Conservation (phyloP, 1,140 invertebrate genomes). For the Zelostemma sp. region DNA sequence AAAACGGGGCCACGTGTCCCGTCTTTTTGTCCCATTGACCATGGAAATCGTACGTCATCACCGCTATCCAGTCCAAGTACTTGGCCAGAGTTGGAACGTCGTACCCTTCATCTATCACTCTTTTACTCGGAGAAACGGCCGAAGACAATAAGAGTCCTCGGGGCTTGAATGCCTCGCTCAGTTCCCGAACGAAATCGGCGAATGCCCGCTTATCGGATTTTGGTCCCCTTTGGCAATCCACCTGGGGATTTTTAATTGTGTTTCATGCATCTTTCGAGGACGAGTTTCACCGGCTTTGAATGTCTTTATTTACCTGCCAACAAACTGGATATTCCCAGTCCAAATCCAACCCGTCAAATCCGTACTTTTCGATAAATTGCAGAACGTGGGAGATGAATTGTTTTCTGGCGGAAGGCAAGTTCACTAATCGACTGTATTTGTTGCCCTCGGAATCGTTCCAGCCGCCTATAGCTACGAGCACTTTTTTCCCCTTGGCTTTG, state of each 20-base stretch:
- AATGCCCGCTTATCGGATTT: slow-evolving; percentile 83
- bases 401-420: slow-evolving; percentile 64
- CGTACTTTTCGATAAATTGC: slow-evolving; percentile 72
- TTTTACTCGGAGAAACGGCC: slow-evolving; percentile 87
- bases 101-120: slow-evolving; percentile 82
- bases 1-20: slow-evolving; percentile 88
- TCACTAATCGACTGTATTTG: slow-evolving; percentile 75
- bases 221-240: slow-evolving; percentile 83
- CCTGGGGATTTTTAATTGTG: slow-evolving; percentile 61
- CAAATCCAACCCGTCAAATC: slow-evolving; percentile 75
- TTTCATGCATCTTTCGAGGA: background rate
- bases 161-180: slow-evolving; percentile 79
- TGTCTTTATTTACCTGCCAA: slow-evolving; percentile 73
- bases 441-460: slow-evolving; percentile 77
- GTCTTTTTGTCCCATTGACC: slow-evolving; percentile 93
- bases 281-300: no score
- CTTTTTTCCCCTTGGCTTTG: slow-evolving; percentile 72
- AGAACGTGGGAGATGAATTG: slow-evolving; percentile 72
- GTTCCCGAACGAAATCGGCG: slow-evolving; percentile 77
- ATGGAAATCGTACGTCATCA: slow-evolving; percentile 93
- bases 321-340: slow-evolving; percentile 79
- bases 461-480: slow-evolving; percentile 75
- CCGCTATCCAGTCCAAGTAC: slow-evolving; percentile 81
- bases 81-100: slow-evolving; percentile 72
- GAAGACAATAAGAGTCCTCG: slow-evolving; percentile 81